These are phyloP conservation scores for Xylota sylvarum DNA, from an alignment of 2,888 invertebrate genomes.

Conservation along the genomic window DNA sequence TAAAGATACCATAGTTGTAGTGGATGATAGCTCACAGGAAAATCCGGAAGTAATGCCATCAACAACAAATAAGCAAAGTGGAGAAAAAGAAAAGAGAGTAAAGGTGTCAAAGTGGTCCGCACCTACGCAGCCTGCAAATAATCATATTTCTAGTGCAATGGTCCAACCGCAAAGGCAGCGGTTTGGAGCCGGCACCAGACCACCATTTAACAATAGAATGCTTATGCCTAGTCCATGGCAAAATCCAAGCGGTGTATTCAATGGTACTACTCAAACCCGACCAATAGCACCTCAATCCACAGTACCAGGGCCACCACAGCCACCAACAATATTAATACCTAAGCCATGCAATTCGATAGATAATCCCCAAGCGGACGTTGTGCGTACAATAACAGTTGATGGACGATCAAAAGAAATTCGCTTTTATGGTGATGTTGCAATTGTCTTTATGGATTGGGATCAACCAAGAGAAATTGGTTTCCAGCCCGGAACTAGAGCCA, in stretches of 20 bases:
- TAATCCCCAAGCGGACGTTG: slow-evolving; percentile 88
- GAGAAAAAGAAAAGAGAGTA: slow-evolving; percentile 79
- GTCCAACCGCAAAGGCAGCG: slow-evolving; percentile 46
- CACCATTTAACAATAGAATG: slow-evolving; percentile 58
- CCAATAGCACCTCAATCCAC: not conserved
- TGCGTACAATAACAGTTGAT: slow-evolving; percentile 93
- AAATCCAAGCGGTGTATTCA: slow-evolving; percentile 60
- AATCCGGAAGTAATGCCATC: slow-evolving; percentile 60
- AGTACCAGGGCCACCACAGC: slow-evolving; percentile 78
- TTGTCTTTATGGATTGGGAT: slow-evolving; percentile 94
- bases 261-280: slow-evolving; percentile 35
- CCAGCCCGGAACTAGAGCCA: slow-evolving; percentile 90
- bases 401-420: slow-evolving; percentile 91
- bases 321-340: slow-evolving; percentile 79
- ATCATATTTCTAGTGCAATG: slow-evolving; percentile 9
- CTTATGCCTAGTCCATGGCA: slow-evolving; percentile 77
- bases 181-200: slow-evolving; percentile 37
- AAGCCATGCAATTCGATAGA: slow-evolving; percentile 85
- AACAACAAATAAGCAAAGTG: slow-evolving; percentile 67
- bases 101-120: slow-evolving; percentile 82
- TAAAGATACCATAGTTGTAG: slow-evolving; percentile 73
- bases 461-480: slow-evolving; percentile 95
- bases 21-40: slow-evolving; percentile 66
- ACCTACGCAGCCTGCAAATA: slow-evolving; percentile 29
- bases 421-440: slow-evolving; percentile 93